phyloP scores from a whole-genome alignment of 2,888 invertebrate genomes.

The Eretmocerus hayati region DNA sequence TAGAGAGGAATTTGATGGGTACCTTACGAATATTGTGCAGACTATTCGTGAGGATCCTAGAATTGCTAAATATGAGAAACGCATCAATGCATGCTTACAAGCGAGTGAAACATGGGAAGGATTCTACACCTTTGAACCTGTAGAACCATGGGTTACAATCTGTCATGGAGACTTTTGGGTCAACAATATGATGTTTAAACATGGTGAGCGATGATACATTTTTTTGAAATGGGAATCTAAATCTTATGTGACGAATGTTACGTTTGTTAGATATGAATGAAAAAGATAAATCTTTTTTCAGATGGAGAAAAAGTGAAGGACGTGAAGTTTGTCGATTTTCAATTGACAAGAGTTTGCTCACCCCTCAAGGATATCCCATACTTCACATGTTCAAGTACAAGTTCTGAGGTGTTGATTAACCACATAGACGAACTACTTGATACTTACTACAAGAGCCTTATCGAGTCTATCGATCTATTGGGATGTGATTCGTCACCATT shows the following conservation, averaged over 20 bases:
- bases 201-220: no score
- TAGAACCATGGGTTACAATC: constrained; percentile 50
- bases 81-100: background rate
- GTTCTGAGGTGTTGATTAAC: background rate
- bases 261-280: no score
- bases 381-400: background rate
- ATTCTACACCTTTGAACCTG: background rate
- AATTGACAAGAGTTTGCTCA: background rate
- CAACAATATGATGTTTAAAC: constrained; percentile 53
- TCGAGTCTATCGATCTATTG: background rate
- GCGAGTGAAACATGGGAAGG: background rate
- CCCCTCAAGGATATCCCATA: constrained; percentile 1
- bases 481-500: background rate
- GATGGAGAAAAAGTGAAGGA: constrained; percentile 25
- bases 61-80: constrained; percentile 3
- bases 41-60: constrained; percentile 7
- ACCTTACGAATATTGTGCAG: background rate
- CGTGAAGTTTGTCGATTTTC: constrained; percentile 52
- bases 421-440: constrained; percentile 6
- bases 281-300: no score
- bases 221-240: no score
- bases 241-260: no score
- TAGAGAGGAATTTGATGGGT: constrained; percentile 28
- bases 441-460: background rate
- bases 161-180: constrained; percentile 57